phyloP scores from a whole-genome alignment of 2,797 vertebrate genomes.

The Miichthys miiuy region DNA sequence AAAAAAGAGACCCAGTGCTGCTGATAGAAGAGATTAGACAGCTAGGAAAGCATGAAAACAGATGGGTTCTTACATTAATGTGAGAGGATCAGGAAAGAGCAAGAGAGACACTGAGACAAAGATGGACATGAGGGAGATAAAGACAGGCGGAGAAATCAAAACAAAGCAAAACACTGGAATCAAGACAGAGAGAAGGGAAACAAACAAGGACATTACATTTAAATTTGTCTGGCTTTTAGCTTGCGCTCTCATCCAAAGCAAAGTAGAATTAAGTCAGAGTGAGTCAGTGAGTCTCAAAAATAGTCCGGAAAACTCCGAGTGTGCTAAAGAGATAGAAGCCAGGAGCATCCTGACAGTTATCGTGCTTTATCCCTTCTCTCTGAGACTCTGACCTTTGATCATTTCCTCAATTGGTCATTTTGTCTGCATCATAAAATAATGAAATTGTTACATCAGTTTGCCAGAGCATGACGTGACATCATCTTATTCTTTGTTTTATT shows the following conservation, averaged over 20 bases:
- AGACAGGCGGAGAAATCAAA: background rate
- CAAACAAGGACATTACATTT: slow-evolving; percentile 13
- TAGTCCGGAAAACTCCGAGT: background rate
- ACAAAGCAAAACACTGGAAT: slow-evolving; percentile 7
- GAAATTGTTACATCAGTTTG: slow-evolving; percentile 15
- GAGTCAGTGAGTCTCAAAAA: slow-evolving; percentile 11
- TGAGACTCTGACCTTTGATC: slow-evolving; percentile 23
- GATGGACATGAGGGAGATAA: slow-evolving; percentile 21
- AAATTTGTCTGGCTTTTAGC: slow-evolving; percentile 11
- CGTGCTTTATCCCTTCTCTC: slow-evolving; percentile 14
- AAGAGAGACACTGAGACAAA: slow-evolving; percentile 20
- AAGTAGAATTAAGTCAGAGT: background rate
- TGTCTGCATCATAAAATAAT: slow-evolving; percentile 11
- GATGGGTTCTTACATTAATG: slow-evolving; percentile 55
- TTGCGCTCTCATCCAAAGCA: background rate
- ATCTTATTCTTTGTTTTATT: background rate
- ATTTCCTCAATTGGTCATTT: slow-evolving; percentile 7
- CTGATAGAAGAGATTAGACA: slow-evolving; percentile 71
- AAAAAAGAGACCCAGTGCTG: slow-evolving; percentile 24
- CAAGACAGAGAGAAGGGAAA: background rate
- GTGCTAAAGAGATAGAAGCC: background rate
- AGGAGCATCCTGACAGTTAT: slow-evolving; percentile 14
- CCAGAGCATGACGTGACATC: slow-evolving; percentile 5
- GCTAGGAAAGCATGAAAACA: slow-evolving; percentile 64
- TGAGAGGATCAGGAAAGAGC: slow-evolving; percentile 29